Conservation (phyloP, 2,888 invertebrate genomes). For the Nemoura dubitans region DNA sequence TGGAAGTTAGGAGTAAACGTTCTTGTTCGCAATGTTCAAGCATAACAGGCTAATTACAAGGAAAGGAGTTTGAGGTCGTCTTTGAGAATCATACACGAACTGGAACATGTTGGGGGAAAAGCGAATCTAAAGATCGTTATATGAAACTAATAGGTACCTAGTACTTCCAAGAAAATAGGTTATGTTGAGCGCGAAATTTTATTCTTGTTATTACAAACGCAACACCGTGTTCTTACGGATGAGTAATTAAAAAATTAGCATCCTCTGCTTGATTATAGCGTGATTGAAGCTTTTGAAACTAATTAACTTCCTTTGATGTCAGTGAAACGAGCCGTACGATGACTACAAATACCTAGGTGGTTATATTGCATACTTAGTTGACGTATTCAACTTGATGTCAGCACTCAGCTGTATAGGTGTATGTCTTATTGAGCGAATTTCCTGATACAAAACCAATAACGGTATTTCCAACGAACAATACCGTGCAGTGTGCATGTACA, state of each 20-base stretch:
- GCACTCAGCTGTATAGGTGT: background rate
- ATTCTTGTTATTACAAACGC: background rate
- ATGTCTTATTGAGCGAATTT: background rate
- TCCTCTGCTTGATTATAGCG: conserved; percentile 9
- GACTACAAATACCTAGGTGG: background rate
- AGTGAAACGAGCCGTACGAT: background rate
- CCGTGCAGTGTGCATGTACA: background rate
- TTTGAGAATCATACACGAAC: background rate
- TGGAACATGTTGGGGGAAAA: background rate
- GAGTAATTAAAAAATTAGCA: conserved; percentile 14
- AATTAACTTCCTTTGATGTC: conserved; percentile 31
- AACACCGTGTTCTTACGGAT: background rate
- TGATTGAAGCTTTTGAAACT: conserved; percentile 32
- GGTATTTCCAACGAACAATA: background rate
- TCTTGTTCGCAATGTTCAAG: background rate
- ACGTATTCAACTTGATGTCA: background rate
- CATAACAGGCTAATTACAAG: background rate
- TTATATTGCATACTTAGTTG: background rate
- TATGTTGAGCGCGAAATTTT: background rate
- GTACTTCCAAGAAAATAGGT: background rate
- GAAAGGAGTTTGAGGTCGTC: background rate
- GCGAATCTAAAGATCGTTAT: background rate
- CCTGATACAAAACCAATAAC: background rate
- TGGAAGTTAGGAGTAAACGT: background rate
- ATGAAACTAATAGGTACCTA: too few species aligned